phyloP scores from a whole-genome alignment of 1,140 invertebrate genomes.

The Mesaphorura yosii region DNA sequence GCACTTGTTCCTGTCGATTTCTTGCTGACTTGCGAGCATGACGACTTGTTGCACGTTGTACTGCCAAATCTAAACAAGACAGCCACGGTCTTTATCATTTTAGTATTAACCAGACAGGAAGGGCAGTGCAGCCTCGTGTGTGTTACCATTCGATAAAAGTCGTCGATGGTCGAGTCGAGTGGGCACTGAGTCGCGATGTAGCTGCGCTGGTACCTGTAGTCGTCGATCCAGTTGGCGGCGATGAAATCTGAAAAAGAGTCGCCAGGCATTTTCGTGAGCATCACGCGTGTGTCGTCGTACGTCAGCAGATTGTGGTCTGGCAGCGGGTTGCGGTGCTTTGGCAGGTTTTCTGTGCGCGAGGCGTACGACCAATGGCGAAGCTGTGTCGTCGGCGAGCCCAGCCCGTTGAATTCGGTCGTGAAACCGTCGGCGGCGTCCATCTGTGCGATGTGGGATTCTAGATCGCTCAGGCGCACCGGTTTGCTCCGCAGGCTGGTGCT shows the following conservation, averaged over 20 bases:
- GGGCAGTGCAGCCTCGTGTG: too few species aligned
- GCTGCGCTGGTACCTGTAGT: background rate
- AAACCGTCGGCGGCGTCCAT: background rate
- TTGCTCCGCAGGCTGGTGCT: background rate
- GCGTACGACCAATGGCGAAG: background rate
- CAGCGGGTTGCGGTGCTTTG: background rate
- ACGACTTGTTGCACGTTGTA: slow-evolving; percentile 8
- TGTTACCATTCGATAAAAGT: background rate
- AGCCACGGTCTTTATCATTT: too few species aligned
- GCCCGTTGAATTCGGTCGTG: background rate
- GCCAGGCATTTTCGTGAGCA: background rate
- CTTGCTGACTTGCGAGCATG: slow-evolving; percentile 5
- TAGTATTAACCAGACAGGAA: too few species aligned
- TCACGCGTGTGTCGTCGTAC: background rate
- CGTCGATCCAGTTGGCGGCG: background rate
- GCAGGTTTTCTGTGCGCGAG: background rate
- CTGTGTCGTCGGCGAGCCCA: background rate
- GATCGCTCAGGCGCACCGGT: background rate
- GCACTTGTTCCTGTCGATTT: background rate
- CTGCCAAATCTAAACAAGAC: slow-evolving; percentile 11
- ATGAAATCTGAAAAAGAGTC: background rate
- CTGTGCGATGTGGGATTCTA: background rate
- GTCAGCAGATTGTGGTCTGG: background rate
- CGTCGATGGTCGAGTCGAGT: background rate
- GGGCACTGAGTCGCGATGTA: slow-evolving; percentile 3